A percentile compares a stretch with the other conserved stretches of the same genome.
Evolutionary conservation across 2,888 invertebrate genomes (phyloP).

Genomic region (Melangyna quadrimaculata): DNA sequence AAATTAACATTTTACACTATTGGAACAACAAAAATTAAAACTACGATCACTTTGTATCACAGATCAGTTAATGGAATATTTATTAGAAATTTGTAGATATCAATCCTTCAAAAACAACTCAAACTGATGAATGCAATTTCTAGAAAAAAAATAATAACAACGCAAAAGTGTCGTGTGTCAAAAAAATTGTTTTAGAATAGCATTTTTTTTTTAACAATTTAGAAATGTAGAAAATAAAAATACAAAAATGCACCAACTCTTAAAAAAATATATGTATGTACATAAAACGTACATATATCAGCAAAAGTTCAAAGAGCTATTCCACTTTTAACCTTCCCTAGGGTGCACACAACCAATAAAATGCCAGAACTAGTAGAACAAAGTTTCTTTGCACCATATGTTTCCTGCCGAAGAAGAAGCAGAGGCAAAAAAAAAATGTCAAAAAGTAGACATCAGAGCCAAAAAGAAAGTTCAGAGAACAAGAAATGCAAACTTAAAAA

Average conservation of each 20-base stretch:
- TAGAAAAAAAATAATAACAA: not conserved
- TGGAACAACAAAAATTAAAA: no score
- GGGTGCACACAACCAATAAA: conserved; percentile 63
- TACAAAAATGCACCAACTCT: not conserved
- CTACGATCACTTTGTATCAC: no score
- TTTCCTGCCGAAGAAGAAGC: conserved; percentile 26
- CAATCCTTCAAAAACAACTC: conserved; percentile 17
- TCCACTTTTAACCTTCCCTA: conserved; percentile 13
- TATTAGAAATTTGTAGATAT: not conserved
- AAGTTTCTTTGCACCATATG: conserved; percentile 67
- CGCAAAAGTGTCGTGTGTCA: conserved; percentile 15
- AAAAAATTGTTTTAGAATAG: conserved; percentile 18
- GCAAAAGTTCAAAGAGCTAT: conserved; percentile 45
- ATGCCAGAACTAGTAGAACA: conserved; percentile 29
- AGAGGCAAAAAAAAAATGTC: conserved; percentile 18
- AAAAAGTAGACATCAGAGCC: conserved; percentile 56
- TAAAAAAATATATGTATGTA: not conserved
- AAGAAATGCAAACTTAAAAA: not conserved
- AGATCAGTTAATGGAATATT: no score
- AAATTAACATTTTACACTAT: no score
- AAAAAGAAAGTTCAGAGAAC: conserved; percentile 48
- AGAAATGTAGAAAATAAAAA: not conserved
- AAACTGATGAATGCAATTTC: not conserved
- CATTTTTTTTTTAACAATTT: conserved; percentile 24
- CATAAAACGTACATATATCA: not conserved